Percentiles rank a stretch among this genome's conserved stretches.
These are phyloP conservation scores for Falco berigora DNA, from an alignment of 2,797 vertebrate species.

Conservation along the genomic window DNA sequence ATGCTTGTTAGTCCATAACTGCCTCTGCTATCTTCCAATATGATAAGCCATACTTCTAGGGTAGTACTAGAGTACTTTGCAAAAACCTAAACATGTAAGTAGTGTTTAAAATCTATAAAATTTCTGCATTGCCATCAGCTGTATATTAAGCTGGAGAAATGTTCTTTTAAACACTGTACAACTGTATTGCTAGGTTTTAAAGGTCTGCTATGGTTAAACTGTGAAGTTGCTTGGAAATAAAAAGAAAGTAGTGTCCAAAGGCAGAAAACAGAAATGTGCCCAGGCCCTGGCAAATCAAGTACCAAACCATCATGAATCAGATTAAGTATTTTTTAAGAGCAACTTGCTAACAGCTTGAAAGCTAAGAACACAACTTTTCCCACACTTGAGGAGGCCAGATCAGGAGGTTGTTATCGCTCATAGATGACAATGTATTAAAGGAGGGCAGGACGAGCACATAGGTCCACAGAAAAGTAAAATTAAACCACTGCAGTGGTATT, in stretches of 20 bases:
- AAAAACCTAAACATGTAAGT: background rate
- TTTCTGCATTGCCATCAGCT: background rate
- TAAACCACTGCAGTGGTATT: background rate
- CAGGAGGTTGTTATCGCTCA: background rate
- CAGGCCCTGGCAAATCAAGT: background rate
- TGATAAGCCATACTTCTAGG: background rate
- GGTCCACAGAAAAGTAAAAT: background rate
- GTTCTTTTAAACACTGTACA: background rate
- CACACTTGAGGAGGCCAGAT: background rate
- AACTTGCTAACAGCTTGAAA: background rate
- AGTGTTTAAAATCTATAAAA: background rate
- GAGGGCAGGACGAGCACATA: background rate
- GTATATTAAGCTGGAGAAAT: background rate
- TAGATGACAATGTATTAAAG: background rate
- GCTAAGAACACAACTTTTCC: background rate
- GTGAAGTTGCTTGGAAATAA: background rate
- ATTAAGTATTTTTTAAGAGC: background rate
- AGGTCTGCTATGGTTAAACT: background rate
- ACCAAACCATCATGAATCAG: background rate
- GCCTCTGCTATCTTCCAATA: background rate
- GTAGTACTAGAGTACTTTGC: background rate
- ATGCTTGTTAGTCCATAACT: constrained; percentile 17
- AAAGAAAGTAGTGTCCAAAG: background rate
- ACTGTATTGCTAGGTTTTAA: background rate
- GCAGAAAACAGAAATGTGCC: background rate